Base-by-base conservation (phyloP, 1,140 invertebrate genomes). In the Periplaneta americana region DNA sequence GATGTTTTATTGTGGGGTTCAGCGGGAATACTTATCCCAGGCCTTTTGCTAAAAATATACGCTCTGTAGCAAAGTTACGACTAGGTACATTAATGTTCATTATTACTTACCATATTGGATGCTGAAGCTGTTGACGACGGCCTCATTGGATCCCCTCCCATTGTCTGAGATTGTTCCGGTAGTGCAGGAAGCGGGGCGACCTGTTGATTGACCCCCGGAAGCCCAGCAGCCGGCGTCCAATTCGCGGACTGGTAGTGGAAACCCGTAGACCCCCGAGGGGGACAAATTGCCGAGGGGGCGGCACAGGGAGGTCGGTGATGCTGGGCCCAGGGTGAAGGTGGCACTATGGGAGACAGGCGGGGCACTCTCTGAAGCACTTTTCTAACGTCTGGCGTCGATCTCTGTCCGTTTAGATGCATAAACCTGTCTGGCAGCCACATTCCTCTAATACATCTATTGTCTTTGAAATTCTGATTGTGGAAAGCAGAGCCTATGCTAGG, bases 301-400 rank as follows among this genome's bases (percentile, higher is more conserved):
- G 76, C 76, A 34, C 76, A 78, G 9, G 76, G 76, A 15, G 76
- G 76, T 34, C 35, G 35, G 34, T 78, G 76, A 36, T 78, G 76
- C 35, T 78, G 76, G n/a, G 35, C 35, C 76, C 34, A 37, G 17
- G 76, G 34, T 0, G 76, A 78, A 8, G 76, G 76, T 0, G 76
- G 76, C 13, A 78, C 76, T 28, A 36, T 34, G 17, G 76, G 34
- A 13, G 35, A 36, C 17, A 78, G 76, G 15, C 76, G 76, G 6
- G 76, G 34, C n/a, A 28, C 22, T 66, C 22, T 66, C 9, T 66
- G 48, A n/a, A n/a, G 5, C 22, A 28, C 22, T 6, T n/a, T 28
- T 66, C 48, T n/a, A 9, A 22, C 22, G n/a, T 66, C 48, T n/a
- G 48, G 9, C 0, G 13, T 8, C 5, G 48, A 11, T 3, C 22